These are phyloP conservation scores for Endomychus coccineus DNA, from an alignment of 2,888 invertebrate genomes.

Conservation along the genomic window DNA sequence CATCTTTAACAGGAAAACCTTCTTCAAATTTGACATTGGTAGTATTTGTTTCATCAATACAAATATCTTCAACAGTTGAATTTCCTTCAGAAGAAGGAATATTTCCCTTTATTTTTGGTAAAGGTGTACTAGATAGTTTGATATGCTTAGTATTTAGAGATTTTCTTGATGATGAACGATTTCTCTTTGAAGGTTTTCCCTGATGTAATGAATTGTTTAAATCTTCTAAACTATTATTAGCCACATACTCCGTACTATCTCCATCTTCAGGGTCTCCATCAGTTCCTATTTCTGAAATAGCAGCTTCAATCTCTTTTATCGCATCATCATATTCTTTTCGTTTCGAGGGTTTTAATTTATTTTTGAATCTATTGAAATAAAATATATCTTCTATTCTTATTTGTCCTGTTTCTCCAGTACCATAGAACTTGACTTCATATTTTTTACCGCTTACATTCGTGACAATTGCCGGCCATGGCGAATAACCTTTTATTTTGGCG, in stretches of 20 bases:
- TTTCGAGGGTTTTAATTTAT: slow-evolving; percentile 70
- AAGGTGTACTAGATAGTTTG: no score
- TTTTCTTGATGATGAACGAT: background rate
- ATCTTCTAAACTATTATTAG: background rate
- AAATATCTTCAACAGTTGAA: no score
- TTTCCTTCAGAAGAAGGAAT: no score
- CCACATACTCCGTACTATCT: background rate
- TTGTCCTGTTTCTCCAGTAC: slow-evolving; percentile 80
- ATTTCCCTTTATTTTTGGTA: no score
- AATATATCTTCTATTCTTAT: slow-evolving; percentile 80
- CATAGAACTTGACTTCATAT: slow-evolving; percentile 87
- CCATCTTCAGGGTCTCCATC: slow-evolving; percentile 29
- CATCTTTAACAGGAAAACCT: no score
- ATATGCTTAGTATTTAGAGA: background rate
- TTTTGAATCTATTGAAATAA: slow-evolving; percentile 72
- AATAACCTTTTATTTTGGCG: slow-evolving; percentile 95
- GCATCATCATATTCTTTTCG: slow-evolving; percentile 82
- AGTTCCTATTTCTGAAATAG: slow-evolving; percentile 47
- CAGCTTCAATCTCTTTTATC: slow-evolving; percentile 78
- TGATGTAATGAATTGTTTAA: background rate
- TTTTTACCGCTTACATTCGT: slow-evolving; percentile 57
- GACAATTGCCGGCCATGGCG: slow-evolving; percentile 90
- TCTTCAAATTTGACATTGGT: no score
- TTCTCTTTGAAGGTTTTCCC: background rate
- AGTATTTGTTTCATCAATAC: no score